phyloP scores from a whole-genome alignment of 2,888 invertebrate species.

The Teleiodes luculella region DNA sequence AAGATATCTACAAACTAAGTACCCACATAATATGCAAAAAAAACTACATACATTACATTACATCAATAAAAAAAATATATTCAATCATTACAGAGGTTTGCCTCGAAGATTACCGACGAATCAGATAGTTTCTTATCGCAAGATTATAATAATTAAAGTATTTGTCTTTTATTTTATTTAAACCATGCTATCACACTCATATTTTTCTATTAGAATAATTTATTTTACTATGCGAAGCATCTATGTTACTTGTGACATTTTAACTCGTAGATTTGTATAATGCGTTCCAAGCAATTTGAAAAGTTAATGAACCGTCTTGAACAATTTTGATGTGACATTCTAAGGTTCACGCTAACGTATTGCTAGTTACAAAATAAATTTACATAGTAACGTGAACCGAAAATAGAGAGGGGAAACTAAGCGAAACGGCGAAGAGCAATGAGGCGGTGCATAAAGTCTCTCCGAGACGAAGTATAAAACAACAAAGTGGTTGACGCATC shows the following conservation, averaged over 20 bases:
- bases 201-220: no score
- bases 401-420: constrained; percentile 72
- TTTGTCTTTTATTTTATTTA: no score
- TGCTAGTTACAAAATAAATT: constrained; percentile 59
- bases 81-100: no score
- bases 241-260: not conserved
- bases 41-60: no score
- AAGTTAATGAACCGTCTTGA: constrained; percentile 9
- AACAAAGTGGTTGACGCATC: constrained; percentile 75
- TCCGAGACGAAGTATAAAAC: constrained; percentile 73
- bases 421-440: constrained; percentile 74
- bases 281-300: constrained; percentile 11
- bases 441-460: constrained; percentile 74
- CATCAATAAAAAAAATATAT: no score
- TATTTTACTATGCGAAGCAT: no score
- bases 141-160: no score
- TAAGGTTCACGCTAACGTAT: constrained; percentile 35
- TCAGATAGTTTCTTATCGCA: no score
- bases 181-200: no score
- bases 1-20: no score
- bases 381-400: constrained; percentile 72
- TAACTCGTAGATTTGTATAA: constrained; percentile 3
- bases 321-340: constrained; percentile 17
- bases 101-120: no score
- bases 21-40: no score